A percentile compares a stretch with the other conserved stretches of the same genome.
Conservation (phyloP, 2,113 vertebrate genomes). For the Alexandromys fortis region DNA sequence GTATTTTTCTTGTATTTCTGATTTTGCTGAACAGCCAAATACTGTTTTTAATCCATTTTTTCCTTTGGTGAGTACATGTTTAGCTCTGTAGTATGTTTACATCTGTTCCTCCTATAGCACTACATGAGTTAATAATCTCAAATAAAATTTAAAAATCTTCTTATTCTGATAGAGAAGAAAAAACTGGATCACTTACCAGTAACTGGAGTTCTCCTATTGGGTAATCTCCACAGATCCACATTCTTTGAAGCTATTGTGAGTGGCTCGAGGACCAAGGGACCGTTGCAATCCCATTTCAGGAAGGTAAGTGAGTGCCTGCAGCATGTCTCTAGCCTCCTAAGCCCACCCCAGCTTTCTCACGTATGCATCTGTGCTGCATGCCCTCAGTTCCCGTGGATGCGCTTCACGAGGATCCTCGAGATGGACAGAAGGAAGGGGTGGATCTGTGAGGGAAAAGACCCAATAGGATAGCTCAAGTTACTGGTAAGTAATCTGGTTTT, state of each 20-base stretch:
- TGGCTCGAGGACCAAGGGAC: constrained; percentile 80
- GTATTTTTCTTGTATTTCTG: constrained; percentile 59
- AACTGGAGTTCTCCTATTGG: constrained; percentile 84
- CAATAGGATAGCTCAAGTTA: constrained; percentile 83
- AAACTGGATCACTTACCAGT: constrained; percentile 84
- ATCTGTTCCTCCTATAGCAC: constrained; percentile 57
- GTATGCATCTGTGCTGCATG: constrained; percentile 78
- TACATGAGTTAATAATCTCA: constrained; percentile 65
- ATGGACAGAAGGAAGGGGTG: constrained; percentile 79
- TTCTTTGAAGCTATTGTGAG: constrained; percentile 81
- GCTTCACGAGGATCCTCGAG: constrained; percentile 72
- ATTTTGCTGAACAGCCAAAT: neutral
- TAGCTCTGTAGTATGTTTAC: constrained; percentile 18
- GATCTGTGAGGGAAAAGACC: constrained; percentile 84
- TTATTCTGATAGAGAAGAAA: constrained; percentile 83
- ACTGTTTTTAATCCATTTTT: constrained; percentile 4
- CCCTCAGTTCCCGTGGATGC: constrained; percentile 78
- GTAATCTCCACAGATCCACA: constrained; percentile 84
- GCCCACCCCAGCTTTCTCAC: constrained; percentile 71
- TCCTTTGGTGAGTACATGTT: neutral
- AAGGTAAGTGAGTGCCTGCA: constrained; percentile 82
- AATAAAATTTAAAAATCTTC: constrained; percentile 76
- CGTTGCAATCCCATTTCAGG: constrained; percentile 79
- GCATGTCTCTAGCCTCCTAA: constrained; percentile 80
- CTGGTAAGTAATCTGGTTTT: constrained; percentile 79